Evolutionary conservation across 2,888 invertebrate species (phyloP), one percentile per base, ranked within the genome.

Genomic region (Dynastes maya): DNA sequence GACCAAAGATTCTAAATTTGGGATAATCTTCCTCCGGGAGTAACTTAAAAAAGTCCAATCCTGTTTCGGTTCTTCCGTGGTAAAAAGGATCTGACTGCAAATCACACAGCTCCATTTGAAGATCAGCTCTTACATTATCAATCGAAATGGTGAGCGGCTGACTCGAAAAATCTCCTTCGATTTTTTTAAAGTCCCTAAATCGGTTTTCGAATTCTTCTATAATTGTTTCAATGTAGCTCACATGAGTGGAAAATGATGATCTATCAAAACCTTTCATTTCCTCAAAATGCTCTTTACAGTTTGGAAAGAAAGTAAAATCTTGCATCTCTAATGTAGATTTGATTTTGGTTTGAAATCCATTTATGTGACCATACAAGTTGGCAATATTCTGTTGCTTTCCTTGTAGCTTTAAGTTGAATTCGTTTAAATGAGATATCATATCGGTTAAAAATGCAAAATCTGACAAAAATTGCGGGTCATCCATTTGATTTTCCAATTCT

Each of bases 1-100:
- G 67, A 3, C 67, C 75, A 80, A 79, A 79, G 80, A 80, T 78
- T 81, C 71, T 77, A 80, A 81, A 80, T 76, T 81, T 80, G 78
- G 79, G 78, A 68, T 81, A 79, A 67, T 78, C 77, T 81, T 81
- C 78, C 79, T 64, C 78, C 76, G 79, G 80, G 55, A 80, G 80
- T 72, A 81, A 79, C 80, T 80, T 80, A 49, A 80, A 80, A 79
- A 81, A 80, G 77, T 81, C 64, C 71, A 81, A 78, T 78, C 78
- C 78, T 53, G 49, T 79, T 80, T 80, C 78, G 61, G 76, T 80
- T 81, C 79, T 78, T 81, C 79, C 76, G 40, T 72, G 71, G 81
- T 77, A 80, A 80, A 78, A 78, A 32, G 32, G 32, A 32, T 32
- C 32, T 32, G 32, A 32, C 32, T 32, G 32, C 32, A 32, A 32